Base-by-base conservation (phyloP, 2,888 invertebrate species). In the Drosophila prolongata region DNA sequence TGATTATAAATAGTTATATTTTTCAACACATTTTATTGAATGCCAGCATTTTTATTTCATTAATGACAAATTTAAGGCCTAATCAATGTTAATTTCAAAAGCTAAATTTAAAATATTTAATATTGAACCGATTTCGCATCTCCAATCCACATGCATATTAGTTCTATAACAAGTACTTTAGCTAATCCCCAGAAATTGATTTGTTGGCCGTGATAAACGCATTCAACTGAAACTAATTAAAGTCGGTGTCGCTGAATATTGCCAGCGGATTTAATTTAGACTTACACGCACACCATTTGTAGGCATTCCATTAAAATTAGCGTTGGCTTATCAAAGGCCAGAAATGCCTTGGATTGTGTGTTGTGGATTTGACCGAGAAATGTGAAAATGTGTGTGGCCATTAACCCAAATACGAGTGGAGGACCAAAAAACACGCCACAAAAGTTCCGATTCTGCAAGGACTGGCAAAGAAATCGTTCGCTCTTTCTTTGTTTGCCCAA, bases 201-300 rank as follows among this genome's bases (percentile, higher is more conserved):
- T 79, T 69, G 66, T 61, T 42, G 69, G 55, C 47, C 62, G 74
- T 74, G 76, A 72, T 73, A 69, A 79, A 69, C 75, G 85, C 75
- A 74, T 73, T 81, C 73, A 74, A 71, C 68, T 75, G 67, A 58
- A 76, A 76, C 76, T 78, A 84, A 83, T 87, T 85, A 67, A 72
- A 69, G 40, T 68, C 60, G 50, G 38, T 65, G 46, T 37, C 42
- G 54, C 57, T 47, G 30, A 9, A n/a, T 50, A 35, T 24, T 43
- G 14, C 27, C 24, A 37, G 11, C 16, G 43, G 66, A 55, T 54
- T 59, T 59, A 49, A 53, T 55, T 54, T 30, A 40, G 44, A 14
- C 16, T 16, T 11, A 19, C 14, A 52, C n/a, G n/a, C 37, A 13
- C 10, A 24, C 6, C 11, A 43, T 40, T 27, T 49, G 30, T 13